Evolutionary conservation across 1,140 invertebrate species (phyloP), one percentile per base, ranked within the genome.

Genomic region (Hormaphis cornu): DNA sequence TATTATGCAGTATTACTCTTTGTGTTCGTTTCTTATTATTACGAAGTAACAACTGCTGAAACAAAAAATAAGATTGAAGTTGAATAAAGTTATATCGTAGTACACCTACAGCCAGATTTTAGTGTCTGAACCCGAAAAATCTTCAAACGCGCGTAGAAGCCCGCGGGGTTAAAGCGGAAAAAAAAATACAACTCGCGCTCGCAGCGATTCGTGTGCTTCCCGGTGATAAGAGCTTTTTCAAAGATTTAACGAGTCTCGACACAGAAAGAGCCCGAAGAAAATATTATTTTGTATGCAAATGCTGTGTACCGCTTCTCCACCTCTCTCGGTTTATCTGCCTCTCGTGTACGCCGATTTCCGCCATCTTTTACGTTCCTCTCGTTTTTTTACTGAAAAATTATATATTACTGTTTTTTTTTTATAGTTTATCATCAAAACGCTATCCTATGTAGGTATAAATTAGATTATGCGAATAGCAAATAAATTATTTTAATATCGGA

Each of bases 211-310:
- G 52, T 35, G 50, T 53, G 52, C 20, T 54, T 14, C 35, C 30
- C 3, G 52, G 18, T 54, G 52, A 54, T 54, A 54, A 54, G 52
- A 35, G 28, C 28, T 54, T 54, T 35, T 33, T 35, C 52, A 35
- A 20, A 54, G 52, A 54, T 54, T 54, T 54, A 54, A 54, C 9
- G 18, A 54, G 52, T 54, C 52, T 35, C 35, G 28, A 33, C 52
- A 54, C 28, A 33, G 28, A 54, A 33, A 20, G 52, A 33, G 10
- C n/a, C 26, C n/a, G 52, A 22, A 54, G 28, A 54, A 54, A 54
- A 54, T 35, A 54, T 20, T 54, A 33, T 54, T 54, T 33, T 54
- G 2, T 54, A 54, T 54, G 52, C 28, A 54, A 54, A 54, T 54
- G 10, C 24, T 33, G 2, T 54, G 28, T 26, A 52, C 20, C 18